These are phyloP conservation scores for Drosophila nebulosa DNA, from an alignment of 1,140 invertebrate species.

Conservation along the genomic window DNA sequence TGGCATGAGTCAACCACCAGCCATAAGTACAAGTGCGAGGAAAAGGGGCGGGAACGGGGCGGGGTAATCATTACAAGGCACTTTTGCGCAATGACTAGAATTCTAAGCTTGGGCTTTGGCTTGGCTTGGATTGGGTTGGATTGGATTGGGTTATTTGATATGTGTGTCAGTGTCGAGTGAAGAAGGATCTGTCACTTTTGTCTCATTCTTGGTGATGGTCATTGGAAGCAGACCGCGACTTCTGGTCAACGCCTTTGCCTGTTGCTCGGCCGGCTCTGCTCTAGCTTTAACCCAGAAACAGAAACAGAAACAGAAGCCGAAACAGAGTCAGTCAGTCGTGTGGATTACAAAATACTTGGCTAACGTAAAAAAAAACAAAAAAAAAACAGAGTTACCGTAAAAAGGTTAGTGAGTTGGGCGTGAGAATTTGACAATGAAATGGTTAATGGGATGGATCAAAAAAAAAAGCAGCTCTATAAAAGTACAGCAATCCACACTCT, in stretches of 20 bases:
- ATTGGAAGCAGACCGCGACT: constrained; percentile 52
- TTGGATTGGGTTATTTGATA: constrained; percentile 58
- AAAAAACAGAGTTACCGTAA: constrained; percentile 42
- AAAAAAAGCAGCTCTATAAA: constrained; percentile 61
- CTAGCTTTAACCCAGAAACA: constrained; percentile 40
- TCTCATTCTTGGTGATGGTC: constrained; percentile 51
- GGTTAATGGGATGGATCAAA: constrained; percentile 9
- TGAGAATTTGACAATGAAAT: constrained; percentile 52
- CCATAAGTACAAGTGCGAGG: constrained; percentile 31
- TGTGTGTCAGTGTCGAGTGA: constrained; percentile 71
- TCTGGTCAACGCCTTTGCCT: neutral
- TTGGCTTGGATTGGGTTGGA: too few species aligned
- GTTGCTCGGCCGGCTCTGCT: neutral
- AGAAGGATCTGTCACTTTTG: constrained; percentile 55
- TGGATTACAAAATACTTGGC: constrained; percentile 40
- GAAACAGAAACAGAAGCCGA: neutral
- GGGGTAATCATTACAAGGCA: constrained; percentile 23
- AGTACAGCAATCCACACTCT: constrained; percentile 31
- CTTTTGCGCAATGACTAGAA: constrained; percentile 43
- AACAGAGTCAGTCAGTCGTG: constrained; percentile 2
- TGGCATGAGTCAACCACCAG: constrained; percentile 64
- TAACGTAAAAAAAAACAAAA: constrained; percentile 27
- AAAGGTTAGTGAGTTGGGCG: constrained; percentile 66
- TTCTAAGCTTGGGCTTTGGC: constrained; percentile 35
- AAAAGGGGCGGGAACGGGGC: neutral